A percentile compares a stretch with the other conserved stretches of the same genome.
phyloP scores from a whole-genome alignment of 2,113 vertebrate genomes.

The Pygoscelis adeliae region DNA sequence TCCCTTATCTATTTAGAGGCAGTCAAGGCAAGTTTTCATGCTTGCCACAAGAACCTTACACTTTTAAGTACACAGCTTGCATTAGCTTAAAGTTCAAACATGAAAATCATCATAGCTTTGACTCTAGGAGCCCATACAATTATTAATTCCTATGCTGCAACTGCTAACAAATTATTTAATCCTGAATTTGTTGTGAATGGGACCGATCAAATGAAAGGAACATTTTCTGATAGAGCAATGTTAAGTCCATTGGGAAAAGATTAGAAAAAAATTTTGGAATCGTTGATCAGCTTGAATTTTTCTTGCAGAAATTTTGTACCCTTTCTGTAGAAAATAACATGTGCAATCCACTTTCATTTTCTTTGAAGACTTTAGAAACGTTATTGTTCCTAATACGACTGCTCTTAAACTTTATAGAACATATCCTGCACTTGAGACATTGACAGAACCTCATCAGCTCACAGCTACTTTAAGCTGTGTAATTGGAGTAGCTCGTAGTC shows the following conservation, averaged over 20 bases:
- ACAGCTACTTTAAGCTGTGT: slow-evolving; percentile 97
- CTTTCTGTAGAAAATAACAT: neutral
- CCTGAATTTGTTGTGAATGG: neutral
- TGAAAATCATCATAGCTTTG: neutral
- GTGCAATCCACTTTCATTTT: neutral
- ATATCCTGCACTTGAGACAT: slow-evolving; percentile 94
- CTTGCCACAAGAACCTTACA: neutral
- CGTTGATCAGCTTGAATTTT: neutral
- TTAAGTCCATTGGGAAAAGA: neutral
- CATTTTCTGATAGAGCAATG: neutral
- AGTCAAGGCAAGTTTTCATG: neutral
- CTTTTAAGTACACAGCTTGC: neutral
- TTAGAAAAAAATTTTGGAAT: neutral
- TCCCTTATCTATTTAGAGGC: neutral
- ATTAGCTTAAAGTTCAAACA: neutral
- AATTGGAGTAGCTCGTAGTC: slow-evolving; percentile 94
- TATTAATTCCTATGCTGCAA: neutral
- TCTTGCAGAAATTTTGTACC: neutral
- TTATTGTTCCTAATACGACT: neutral
- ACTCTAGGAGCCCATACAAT: neutral
- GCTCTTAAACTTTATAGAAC: slow-evolving; percentile 76
- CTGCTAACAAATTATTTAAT: neutral
- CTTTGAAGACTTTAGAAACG: neutral
- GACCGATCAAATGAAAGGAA: neutral
- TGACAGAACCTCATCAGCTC: slow-evolving; percentile 98